Evolutionary conservation across 64 coral and sea anemone genomes (phyloP), one percentile per base, ranked within the genome.

Genomic region (Porites australiensis): DNA sequence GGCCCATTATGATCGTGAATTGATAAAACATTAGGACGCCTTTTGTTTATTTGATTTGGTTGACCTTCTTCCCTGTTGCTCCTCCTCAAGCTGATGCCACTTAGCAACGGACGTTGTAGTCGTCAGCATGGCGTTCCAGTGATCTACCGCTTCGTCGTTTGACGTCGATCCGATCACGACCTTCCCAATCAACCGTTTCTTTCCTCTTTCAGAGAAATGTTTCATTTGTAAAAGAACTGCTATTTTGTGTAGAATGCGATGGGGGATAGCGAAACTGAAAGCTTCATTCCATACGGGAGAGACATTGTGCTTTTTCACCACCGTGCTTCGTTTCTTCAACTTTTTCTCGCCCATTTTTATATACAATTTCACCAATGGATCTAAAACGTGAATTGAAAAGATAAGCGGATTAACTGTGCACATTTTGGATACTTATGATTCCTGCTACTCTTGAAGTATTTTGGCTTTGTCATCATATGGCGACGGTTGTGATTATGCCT

Each of bases 261-360:
- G 82, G 16, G 95, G 95, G 27, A 98, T 98, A 66, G 77, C 94
- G 70, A 98, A 98, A 57, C 82, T 98, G 64, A 98, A 98, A 7
- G 95, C 95, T 78, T 98, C 95, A 77, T 98, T 98, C 95, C 95
- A 98, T 27, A 98, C 95, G 2, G 95, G 95, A 16, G 86, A 86
- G 14, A 74, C 62, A 44, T 98, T 92, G 43, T 89, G 88, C 74
- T 98, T 98, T 83, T 98, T 98, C 22, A 90, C 79, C 16, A 82
- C 46, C 2, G 95, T 98, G 77, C 79, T 94, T 16, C 94, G 93
- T 66, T 98, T 98, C 92, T 98, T 98, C 6, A 98, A 64, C 61
- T 93, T 90, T 48, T 98, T 98, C 48, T 93, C 95, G 13, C 95
- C 95, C 95, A 98, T 94, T 87, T 94, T 98, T 5, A 98, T 85